Conservation (phyloP, 2,888 invertebrate genomes). For the Chironomus riparius region DNA sequence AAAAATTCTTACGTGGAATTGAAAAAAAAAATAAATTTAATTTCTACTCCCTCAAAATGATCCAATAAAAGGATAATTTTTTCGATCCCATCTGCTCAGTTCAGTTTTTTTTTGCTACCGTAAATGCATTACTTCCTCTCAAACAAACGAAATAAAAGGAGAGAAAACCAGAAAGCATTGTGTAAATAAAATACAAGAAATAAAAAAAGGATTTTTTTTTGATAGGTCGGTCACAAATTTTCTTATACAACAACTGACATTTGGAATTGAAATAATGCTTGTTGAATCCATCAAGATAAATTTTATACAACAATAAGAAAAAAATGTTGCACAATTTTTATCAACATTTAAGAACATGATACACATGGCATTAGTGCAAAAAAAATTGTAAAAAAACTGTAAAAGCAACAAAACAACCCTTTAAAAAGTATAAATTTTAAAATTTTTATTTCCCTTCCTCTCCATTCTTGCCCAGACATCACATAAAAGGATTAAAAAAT, state of each 20-base stretch:
- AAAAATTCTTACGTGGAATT: neutral
- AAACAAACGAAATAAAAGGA: neutral
- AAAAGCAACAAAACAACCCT: neutral
- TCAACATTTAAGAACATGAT: slow-evolving; percentile 7
- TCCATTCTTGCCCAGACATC: neutral
- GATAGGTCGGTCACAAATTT: neutral
- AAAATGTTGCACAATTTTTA: slow-evolving; percentile 1
- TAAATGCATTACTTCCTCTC: slow-evolving; percentile 20
- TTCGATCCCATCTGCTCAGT: slow-evolving; percentile 11
- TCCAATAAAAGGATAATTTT: slow-evolving; percentile 2
- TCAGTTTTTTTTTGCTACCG: neutral
- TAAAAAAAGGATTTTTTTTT: neutral
- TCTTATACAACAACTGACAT: neutral
- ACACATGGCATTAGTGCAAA: slow-evolving; percentile 11
- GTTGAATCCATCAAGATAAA: neutral
- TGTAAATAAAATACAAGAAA: neutral
- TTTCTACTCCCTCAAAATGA: slow-evolving; percentile 10
- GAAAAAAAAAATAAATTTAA: neutral
- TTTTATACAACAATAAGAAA: neutral
- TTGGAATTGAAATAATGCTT: neutral
- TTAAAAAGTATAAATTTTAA: neutral
- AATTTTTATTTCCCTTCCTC: neutral
- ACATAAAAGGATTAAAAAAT: slow-evolving; percentile 25
- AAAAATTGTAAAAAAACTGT: neutral
- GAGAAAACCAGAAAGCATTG: neutral